Evolutionary conservation across 1,140 invertebrate genomes (phyloP), one percentile per base, ranked within the genome.

Genomic region (Microplitis demolitor): DNA sequence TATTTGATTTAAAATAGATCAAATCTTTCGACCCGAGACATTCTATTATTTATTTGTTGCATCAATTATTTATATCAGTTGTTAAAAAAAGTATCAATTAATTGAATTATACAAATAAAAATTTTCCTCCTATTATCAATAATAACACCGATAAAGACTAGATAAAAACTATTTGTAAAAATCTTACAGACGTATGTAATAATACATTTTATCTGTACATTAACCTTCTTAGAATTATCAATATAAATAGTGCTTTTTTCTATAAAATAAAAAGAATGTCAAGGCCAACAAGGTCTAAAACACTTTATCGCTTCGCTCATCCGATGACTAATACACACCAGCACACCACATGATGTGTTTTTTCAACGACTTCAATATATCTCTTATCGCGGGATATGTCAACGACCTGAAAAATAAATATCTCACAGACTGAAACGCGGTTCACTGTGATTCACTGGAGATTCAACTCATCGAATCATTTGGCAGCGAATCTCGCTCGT

Each of bases 251-350:
- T 24, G 39, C n/a, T 37, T 50, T 64, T 5, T 4, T 64, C 6
- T 37, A 35, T 51, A 16, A 13, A 69, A 9, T 4, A 33, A 69
- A 31, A 69, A 45, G 11, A 69, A 61, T 69, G 54, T 69, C 68
- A 69, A 69, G 68, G 54, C 34, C 68, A 60, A 13, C 31, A 35
- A 24, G 33, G 51, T 67, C 51, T 50, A 67, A 33, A 67, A 24
- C 16, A 35, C 66, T 69, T 16, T 37, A 39, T 58, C 51, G 8
- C 56, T 45, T 16, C 35, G 33, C 14, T 58, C 56, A 69, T 31
- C 39, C 51, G 16, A 56, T 35, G 56, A 69, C 34, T 60, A 70
- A 51, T 61, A 50, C 37, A 8, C 11, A n/a, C 14, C 5, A 13
- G 54, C 54, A 14, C 14, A 31, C n/a, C 35, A 63, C 31, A n/a